phyloP scores from a whole-genome alignment of 92 coral and sea anemone species.

The Ricordea florida region DNA sequence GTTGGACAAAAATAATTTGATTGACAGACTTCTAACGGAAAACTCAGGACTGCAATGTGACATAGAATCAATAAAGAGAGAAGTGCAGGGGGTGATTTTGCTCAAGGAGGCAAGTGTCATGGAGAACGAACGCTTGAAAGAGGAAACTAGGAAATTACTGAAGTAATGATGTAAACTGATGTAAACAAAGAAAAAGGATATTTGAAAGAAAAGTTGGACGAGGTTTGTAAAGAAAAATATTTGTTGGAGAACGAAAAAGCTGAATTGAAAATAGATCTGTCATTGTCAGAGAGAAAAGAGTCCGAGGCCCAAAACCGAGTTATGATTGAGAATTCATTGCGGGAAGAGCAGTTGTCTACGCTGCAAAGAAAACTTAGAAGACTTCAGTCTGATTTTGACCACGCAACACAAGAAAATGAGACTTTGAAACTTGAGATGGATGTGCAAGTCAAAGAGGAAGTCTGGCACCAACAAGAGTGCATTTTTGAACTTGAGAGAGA shows the following conservation, averaged over 20 bases:
- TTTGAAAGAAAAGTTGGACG: conserved; percentile 33
- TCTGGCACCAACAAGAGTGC: conserved; percentile 36
- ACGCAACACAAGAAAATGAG: conserved; percentile 17
- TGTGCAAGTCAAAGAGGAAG: not conserved
- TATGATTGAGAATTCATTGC: not conserved
- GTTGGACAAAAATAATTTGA: not conserved
- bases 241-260: conserved; percentile 10
- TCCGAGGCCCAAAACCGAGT: conserved; percentile 7
- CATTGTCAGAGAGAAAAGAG: conserved; percentile 6
- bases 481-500: conserved; percentile 49
- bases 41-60: conserved; percentile 3
- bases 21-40: conserved; percentile 31
- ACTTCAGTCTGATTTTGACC: conserved; percentile 32
- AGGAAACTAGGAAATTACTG: not conserved
- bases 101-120: not conserved
- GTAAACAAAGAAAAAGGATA: not conserved
- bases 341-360: not conserved
- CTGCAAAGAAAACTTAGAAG: conserved; percentile 4
- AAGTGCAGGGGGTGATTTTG: not conserved
- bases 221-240: conserved; percentile 18
- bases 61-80: not conserved
- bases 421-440: conserved; percentile 38
- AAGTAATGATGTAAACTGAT: not conserved
- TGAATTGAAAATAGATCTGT: too few relatives aligned
- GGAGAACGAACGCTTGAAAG: not conserved